Evolutionary conservation across 2,113 vertebrate genomes (phyloP).

Genomic region (Ictidomys tridecemlineatus): DNA sequence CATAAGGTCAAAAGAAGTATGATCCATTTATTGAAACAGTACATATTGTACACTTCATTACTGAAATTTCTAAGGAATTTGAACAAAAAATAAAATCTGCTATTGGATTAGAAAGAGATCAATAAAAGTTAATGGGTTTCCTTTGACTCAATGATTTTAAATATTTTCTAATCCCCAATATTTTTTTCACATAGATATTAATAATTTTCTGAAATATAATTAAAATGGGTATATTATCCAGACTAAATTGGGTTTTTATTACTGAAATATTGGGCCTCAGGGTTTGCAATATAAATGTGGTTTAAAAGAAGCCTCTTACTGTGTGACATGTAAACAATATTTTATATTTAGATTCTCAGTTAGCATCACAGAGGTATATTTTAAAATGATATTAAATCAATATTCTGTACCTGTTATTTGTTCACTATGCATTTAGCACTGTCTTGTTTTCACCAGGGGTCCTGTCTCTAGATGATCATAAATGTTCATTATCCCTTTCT

Average conservation of each 20-base stretch:
- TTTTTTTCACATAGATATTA: conserved; percentile 5
- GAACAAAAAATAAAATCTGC: conserved; percentile 23
- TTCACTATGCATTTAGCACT: conserved; percentile 45
- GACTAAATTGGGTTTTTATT: not conserved
- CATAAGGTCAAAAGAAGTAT: conserved; percentile 17
- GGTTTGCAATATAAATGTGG: conserved; percentile 9
- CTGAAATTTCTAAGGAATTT: conserved; percentile 38
- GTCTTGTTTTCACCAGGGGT: conserved; percentile 5
- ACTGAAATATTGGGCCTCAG: not conserved
- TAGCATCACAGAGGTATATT: conserved; percentile 42
- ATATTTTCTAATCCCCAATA: not conserved
- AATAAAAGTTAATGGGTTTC: not conserved
- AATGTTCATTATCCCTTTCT: conserved; percentile 50
- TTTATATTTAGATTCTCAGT: conserved; percentile 25
- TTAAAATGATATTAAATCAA: conserved; percentile 60
- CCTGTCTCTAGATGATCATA: conserved; percentile 26
- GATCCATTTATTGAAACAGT: conserved; percentile 55
- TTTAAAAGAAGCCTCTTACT: conserved; percentile 43
- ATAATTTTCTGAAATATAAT: conserved; percentile 1
- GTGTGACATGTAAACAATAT: conserved; percentile 16
- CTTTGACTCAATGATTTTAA: not conserved
- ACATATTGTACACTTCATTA: conserved; percentile 48
- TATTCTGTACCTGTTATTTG: conserved; percentile 55
- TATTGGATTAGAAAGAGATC: not conserved
- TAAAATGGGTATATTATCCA: conserved; percentile 6